phyloP scores from a whole-genome alignment of 2,113 vertebrate species.

The Abramis brama region DNA sequence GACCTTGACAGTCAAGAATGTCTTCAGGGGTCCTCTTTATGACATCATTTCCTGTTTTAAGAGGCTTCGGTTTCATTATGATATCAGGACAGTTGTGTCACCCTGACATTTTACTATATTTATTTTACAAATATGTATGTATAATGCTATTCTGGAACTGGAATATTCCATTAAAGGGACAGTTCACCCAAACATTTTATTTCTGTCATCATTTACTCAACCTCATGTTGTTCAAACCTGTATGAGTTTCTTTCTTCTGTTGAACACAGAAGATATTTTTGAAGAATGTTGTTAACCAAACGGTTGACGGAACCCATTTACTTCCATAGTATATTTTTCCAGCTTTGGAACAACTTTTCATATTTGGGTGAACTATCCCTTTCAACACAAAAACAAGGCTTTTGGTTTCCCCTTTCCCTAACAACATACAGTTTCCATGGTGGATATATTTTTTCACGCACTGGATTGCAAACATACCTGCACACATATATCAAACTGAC shows the following conservation, averaged over 20 bases:
- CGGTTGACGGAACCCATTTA: too few species aligned
- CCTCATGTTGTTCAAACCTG: too few species aligned
- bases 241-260: too few species aligned
- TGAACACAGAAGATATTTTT: too few species aligned
- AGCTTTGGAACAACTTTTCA: too few species aligned
- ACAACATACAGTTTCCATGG: not conserved
- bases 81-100: not conserved
- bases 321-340: too few species aligned
- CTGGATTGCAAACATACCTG: conserved; percentile 8
- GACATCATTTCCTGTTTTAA: not conserved
- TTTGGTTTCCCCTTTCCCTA: not conserved
- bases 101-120: not conserved
- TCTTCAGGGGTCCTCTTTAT: not conserved
- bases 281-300: too few species aligned
- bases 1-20: not conserved
- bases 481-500: conserved; percentile 5
- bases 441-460: not conserved
- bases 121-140: too few species aligned
- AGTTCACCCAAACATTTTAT: too few species aligned
- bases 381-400: not conserved
- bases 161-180: too few species aligned
- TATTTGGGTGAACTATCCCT: not conserved
- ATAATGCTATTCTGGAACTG: too few species aligned
- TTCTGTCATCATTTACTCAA: too few species aligned
- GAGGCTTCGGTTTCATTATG: not conserved